Evolutionary conservation across 2,797 vertebrate genomes (phyloP).

Genomic region (Danionella dracula): DNA sequence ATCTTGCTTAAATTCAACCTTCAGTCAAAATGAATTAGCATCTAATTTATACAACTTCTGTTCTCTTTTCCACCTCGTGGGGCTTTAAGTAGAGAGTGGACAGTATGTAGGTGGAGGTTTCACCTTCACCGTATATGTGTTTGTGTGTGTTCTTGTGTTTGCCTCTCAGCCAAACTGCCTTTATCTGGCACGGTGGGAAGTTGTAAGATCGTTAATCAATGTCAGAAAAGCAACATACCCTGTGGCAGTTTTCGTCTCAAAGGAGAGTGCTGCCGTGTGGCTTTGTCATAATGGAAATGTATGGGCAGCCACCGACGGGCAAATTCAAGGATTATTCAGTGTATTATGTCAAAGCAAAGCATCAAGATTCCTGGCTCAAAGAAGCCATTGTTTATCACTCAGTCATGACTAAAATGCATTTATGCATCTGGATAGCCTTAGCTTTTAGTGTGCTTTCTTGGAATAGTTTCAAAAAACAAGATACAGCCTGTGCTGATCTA

Average conservation of each 20-base stretch:
- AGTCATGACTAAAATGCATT: slow-evolving; percentile 15
- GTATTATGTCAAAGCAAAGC: slow-evolving; percentile 7
- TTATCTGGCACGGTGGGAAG: slow-evolving; percentile 31
- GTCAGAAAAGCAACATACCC: slow-evolving; percentile 34
- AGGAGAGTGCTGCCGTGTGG: slow-evolving; percentile 13
- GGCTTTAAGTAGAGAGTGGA: neutral
- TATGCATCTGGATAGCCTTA: neutral
- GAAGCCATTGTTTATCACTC: slow-evolving; percentile 15
- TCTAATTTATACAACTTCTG: no score
- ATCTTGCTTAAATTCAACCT: no score
- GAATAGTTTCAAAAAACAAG: slow-evolving; percentile 8
- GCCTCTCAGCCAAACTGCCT: slow-evolving; percentile 19
- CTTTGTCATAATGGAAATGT: slow-evolving; percentile 6
- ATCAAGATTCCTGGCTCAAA: neutral
- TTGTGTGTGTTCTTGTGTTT: neutral
- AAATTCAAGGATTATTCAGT: slow-evolving; percentile 9
- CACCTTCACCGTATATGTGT: neutral
- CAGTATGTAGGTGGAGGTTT: slow-evolving; percentile 6
- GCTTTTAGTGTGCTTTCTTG: slow-evolving; percentile 3
- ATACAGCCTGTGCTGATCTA: neutral
- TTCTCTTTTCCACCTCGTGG: neutral
- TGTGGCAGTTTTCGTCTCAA: slow-evolving; percentile 11
- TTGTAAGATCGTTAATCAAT: slow-evolving; percentile 39
- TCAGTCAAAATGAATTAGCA: no score
- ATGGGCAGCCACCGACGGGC: slow-evolving; percentile 11